A percentile compares a stretch with the other conserved stretches of the same genome.
phyloP scores from a whole-genome alignment of 1,140 invertebrate genomes.

The Saccostrea glomerata region DNA sequence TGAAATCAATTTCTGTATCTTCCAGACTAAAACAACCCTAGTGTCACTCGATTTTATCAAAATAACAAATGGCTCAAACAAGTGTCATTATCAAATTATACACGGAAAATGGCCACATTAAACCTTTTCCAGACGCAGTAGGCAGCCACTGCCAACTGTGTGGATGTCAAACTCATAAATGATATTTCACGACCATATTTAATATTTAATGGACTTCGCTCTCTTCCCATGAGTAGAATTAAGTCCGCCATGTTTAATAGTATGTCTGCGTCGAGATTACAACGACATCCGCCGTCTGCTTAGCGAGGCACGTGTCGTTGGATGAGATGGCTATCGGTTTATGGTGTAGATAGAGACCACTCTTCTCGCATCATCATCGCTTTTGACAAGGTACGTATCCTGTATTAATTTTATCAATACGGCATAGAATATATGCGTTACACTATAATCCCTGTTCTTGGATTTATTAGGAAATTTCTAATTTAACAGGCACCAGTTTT shows the following conservation, averaged over 20 bases:
- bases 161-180: conserved; percentile 4
- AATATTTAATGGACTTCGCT: neutral
- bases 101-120: neutral
- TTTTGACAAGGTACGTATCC: neutral
- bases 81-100: conserved; percentile 10
- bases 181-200: conserved; percentile 27
- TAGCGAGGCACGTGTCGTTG: neutral
- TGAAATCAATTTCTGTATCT: neutral
- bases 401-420: neutral
- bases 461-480: too few relatives aligned
- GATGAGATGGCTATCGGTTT: neutral
- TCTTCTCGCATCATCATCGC: neutral
- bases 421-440: too few relatives aligned
- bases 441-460: too few relatives aligned
- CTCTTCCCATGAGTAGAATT: conserved; percentile 9
- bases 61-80: neutral
- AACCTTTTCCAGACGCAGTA: neutral
- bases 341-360: neutral
- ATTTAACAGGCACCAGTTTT: too few relatives aligned
- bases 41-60: neutral
- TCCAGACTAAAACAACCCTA: neutral
- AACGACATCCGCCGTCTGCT: conserved; percentile 22
- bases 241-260: conserved; percentile 27
- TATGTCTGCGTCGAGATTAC: conserved; percentile 12
- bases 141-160: neutral